Percentiles rank a stretch among this genome's conserved stretches.
These are phyloP conservation scores for Ahaetulla prasina DNA, from an alignment of 2,113 vertebrate genomes.

Conservation along the genomic window DNA sequence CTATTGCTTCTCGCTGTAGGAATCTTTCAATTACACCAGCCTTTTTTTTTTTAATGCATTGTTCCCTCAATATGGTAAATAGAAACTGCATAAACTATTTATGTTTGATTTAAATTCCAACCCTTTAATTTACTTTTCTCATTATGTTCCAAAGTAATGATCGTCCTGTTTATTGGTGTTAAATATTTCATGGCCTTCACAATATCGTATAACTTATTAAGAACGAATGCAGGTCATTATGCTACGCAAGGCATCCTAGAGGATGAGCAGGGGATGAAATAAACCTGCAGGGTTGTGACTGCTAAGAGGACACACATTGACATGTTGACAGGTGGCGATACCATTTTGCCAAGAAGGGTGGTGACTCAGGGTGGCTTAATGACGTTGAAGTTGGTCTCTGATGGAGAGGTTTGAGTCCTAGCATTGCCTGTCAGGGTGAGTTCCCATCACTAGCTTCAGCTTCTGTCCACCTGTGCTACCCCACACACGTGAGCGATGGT, in stretches of 20 bases:
- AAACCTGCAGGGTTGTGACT: neutral
- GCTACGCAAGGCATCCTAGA: neutral
- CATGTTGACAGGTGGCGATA: neutral
- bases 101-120: conserved; percentile 62
- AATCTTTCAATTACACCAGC: conserved; percentile 50
- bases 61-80: conserved; percentile 49
- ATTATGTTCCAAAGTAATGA: conserved; percentile 57
- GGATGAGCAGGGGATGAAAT: neutral
- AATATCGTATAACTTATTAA: conserved; percentile 32
- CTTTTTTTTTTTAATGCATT: conserved; percentile 49
- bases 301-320: neutral
- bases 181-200: conserved; percentile 59
- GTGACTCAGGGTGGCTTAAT: too few relatives aligned
- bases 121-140: conserved; percentile 61
- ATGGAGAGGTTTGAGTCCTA: too few relatives aligned
- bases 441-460: too few relatives aligned
- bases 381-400: too few relatives aligned
- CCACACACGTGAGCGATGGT: too few relatives aligned
- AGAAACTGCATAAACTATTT: conserved; percentile 60
- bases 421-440: too few relatives aligned
- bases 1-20: conserved; percentile 6
- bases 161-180: conserved; percentile 54
- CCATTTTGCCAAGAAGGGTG: too few relatives aligned
- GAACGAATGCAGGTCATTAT: conserved; percentile 44
- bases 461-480: too few relatives aligned